A percentile compares a stretch with the other conserved stretches of the same genome.
phyloP scores from a whole-genome alignment of 1,140 invertebrate genomes.

The Globodera rostochiensis region DNA sequence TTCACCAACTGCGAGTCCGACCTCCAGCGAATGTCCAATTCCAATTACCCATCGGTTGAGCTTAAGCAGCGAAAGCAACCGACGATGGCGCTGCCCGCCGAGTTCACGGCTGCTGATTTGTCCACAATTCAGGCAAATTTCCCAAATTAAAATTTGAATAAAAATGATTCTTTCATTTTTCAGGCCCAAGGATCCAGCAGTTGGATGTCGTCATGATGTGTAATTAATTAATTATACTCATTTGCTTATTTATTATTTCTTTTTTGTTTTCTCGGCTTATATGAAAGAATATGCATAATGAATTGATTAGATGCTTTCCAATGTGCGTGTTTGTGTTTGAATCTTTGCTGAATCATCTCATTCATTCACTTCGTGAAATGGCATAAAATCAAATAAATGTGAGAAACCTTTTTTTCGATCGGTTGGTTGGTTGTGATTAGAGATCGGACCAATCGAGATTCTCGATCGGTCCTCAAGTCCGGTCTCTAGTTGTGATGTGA shows the following conservation, averaged over 20 bases:
- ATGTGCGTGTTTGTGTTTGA: no score
- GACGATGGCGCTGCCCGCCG: no score
- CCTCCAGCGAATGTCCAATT: neutral
- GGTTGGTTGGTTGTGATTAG: neutral
- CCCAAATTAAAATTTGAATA: neutral
- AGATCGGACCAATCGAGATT: no score
- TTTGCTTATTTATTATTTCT: neutral
- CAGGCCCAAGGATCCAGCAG: neutral
- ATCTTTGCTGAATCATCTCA: neutral
- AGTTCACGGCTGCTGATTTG: neutral
- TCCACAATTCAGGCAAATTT: neutral
- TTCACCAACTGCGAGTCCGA: neutral
- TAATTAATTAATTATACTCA: neutral
- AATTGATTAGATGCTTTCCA: no score
- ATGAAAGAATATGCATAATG: no score
- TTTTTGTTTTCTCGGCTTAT: no score
- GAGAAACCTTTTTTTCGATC: neutral
- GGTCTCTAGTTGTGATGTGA: no score
- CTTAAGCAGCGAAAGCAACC: neutral
- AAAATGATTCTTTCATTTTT: neutral
- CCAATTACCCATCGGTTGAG: neutral
- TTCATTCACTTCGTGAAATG: neutral
- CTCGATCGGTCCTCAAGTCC: no score
- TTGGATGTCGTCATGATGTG: neutral
- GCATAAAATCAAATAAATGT: constrained; percentile 1